Base-by-base conservation (phyloP, 2,888 invertebrate genomes). In the Timema podura region DNA sequence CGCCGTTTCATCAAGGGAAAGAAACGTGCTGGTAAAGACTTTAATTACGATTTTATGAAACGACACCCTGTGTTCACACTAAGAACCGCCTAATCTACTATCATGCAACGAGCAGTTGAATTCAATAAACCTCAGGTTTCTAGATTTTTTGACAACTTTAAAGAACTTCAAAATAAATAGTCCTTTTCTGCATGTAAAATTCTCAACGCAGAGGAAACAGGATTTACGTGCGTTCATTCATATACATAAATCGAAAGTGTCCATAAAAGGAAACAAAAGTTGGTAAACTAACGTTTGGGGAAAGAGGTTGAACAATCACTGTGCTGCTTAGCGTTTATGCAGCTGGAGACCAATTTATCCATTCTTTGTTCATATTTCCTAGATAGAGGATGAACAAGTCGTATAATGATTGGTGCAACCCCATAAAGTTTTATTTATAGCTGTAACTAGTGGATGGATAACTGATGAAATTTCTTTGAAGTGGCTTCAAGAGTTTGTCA, bases 271-370 rank as follows among this genome's bases (percentile, higher is more conserved):
- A 74, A 61, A 70, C 64, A 48, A 75, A 75, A 70, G 74, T 76
- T 48, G 74, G 75, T 30, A 74, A 73, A 47, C 45, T 77, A 9
- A 75, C 75, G 10, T 74, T 74, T 30, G 73, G 68, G 48, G 74
- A 76, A 70, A 49, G 74, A 47, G 76, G 76, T 30, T 67, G 68
- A 47, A 45, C 11, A 8, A n/a, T 68, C 46, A 68, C 59, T 73
- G 73, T 76, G 6, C 54, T 74, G 48, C 75, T 73, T 64, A 70
- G 67, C 57, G 70, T 73, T 67, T 75, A 70, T 73, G 75, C 76
- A 16, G 65, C 71, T 67, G 74, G 75, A 11, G 64, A 64, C n/a
- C 61, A 64, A 11, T 75, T 69, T 59, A 51, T 76, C 15, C 74
- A 72, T 49, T 74, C 74, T 49, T 61, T 73, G 65, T 70, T 74